These are phyloP conservation scores for Battus philenor DNA, from an alignment of 1,140 invertebrate species.

Conservation along the genomic window DNA sequence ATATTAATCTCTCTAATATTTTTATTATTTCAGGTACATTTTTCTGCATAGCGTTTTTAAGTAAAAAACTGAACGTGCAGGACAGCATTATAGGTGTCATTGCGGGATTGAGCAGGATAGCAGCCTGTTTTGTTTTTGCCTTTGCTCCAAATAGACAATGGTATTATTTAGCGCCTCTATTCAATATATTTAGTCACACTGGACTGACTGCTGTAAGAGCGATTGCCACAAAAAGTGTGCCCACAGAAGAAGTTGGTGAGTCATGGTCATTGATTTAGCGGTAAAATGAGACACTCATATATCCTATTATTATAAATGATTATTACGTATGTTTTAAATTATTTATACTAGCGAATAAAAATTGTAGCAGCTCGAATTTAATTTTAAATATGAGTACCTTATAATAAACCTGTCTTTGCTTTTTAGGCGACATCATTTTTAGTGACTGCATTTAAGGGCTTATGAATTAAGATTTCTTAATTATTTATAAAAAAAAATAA, in stretches of 20 bases:
- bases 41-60: slow-evolving; percentile 65
- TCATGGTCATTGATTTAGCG: too few species aligned
- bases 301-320: too few species aligned
- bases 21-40: slow-evolving; percentile 54
- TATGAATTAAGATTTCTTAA: too few species aligned
- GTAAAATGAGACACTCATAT: too few species aligned
- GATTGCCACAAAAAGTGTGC: slow-evolving; percentile 77
- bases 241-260: slow-evolving; percentile 73
- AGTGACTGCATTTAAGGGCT: too few species aligned
- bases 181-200: slow-evolving; percentile 76
- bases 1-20: slow-evolving; percentile 2
- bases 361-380: too few species aligned
- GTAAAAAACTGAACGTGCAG: slow-evolving; percentile 56
- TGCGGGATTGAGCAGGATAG: slow-evolving; percentile 70
- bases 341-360: too few species aligned
- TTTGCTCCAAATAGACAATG: slow-evolving; percentile 62
- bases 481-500: too few species aligned
- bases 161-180: slow-evolving; percentile 67
- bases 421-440: too few species aligned
- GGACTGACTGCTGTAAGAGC: slow-evolving; percentile 76
- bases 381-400: too few species aligned
- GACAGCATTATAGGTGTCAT: slow-evolving; percentile 66
- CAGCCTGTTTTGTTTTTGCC: slow-evolving; percentile 65
- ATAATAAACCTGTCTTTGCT: too few species aligned
- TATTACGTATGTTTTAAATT: too few species aligned